Base-by-base conservation (phyloP, 1,140 invertebrate species). In the Archegozetes longisetosus region DNA sequence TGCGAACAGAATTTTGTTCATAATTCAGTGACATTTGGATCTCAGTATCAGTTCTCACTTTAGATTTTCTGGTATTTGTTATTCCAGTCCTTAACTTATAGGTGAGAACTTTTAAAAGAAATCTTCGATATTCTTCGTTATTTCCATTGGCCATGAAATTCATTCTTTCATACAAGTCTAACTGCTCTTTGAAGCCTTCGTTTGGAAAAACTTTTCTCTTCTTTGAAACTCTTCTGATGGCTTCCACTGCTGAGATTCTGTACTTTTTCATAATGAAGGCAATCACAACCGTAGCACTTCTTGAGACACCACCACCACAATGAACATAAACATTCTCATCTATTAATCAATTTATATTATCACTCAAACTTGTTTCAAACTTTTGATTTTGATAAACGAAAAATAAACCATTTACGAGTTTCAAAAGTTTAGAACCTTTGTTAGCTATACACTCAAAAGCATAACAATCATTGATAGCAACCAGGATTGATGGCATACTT, bases 291-390 rank as follows among this genome's bases (percentile, higher is more conserved):
- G 85, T 84, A 23, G 84, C 83, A 25, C 84, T 87, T 1, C 86
- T 78, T 1, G 84, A 87, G 58, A 88, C 81, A 23, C 87, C 86
- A 73, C 85, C 80, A 54, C 84, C 73, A 67, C 85, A 88, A 69
- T 88, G 84, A 1, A 89, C 84, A 75, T 91, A 70, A 1, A 85
- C 80, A 69, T 81, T 84, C 60, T 84, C 85, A n/a, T n/a, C n/a
- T n/a, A n/a, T n/a, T n/a, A n/a, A n/a, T n/a, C n/a, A n/a, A n/a
- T n/a, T n/a, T n/a, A n/a, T n/a, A n/a, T n/a, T n/a, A n/a, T n/a
- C n/a, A n/a, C n/a, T n/a, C n/a, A n/a, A n/a, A n/a, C n/a, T n/a
- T n/a, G n/a, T n/a, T n/a, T 40, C 6, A 40, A 40, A 17, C 32
- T 6, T 40, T 17, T 40, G 32, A 40, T 40, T 40, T 40, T 40